Evolutionary conservation across 2,888 invertebrate species (phyloP).

Genomic region (Brachylomia viminalis): DNA sequence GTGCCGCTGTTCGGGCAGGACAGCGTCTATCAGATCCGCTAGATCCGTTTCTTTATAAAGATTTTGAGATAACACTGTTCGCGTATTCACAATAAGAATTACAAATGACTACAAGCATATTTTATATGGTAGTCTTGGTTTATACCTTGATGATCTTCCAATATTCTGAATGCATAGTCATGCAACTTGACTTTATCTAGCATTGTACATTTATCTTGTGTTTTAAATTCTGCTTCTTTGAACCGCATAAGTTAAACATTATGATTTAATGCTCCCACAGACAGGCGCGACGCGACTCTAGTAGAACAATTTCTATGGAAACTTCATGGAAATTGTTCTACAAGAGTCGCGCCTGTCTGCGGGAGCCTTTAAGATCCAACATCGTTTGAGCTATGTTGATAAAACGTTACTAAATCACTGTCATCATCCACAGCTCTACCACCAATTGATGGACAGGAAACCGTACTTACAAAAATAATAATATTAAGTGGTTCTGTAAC

Average conservation of each 20-base stretch:
- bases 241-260: no score
- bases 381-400: background rate
- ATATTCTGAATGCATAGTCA: background rate
- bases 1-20: no score
- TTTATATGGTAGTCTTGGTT: background rate
- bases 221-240: background rate
- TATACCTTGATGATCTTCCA: background rate
- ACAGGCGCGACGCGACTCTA: no score
- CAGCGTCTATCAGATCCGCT: no score
- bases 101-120: background rate
- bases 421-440: no score
- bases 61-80: background rate
- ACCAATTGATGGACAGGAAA: background rate
- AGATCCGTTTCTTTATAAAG: background rate
- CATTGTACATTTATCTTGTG: background rate
- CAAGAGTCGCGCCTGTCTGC: no score
- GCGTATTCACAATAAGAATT: background rate
- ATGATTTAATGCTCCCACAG: no score
- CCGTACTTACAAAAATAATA: background rate
- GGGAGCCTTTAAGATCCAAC: no score
- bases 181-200: background rate
- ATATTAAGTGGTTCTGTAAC: background rate
- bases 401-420: background rate
- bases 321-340: no score
- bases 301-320: no score